These are phyloP conservation scores for Enteromius paludinosus DNA, from an alignment of 2,797 vertebrate genomes.

Conservation along the genomic window DNA sequence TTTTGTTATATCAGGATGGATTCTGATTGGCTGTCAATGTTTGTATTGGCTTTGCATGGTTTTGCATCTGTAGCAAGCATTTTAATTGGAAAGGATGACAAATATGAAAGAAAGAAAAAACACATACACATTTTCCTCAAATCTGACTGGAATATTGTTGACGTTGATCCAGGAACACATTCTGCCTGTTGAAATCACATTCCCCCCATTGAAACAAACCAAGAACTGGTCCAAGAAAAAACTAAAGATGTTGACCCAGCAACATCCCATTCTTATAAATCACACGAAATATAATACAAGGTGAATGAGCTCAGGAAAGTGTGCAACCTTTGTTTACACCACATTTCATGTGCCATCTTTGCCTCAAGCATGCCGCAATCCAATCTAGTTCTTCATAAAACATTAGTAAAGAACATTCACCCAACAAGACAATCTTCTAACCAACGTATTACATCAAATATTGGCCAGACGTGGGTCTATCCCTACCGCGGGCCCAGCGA, in stretches of 20 bases:
- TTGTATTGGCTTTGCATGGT: too few relatives aligned
- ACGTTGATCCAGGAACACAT: neutral
- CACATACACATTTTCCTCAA: neutral
- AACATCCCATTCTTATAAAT: conserved; percentile 9
- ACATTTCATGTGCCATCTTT: neutral
- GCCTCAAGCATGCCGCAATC: neutral
- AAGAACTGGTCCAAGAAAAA: neutral
- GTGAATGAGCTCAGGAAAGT: conserved; percentile 5
- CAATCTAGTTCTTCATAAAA: conserved; percentile 16
- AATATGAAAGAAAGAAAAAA: too few relatives aligned
- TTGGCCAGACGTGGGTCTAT: neutral
- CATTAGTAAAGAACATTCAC: conserved; percentile 15
- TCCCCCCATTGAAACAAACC: neutral
- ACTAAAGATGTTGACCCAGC: neutral
- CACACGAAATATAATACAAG: neutral
- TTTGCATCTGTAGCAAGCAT: too few relatives aligned
- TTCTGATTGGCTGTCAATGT: too few relatives aligned
- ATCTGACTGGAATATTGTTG: neutral
- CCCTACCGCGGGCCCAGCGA: neutral
- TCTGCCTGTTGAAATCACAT: neutral
- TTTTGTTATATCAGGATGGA: too few relatives aligned
- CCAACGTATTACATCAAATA: neutral
- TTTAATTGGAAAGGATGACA: too few relatives aligned
- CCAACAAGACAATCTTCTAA: conserved; percentile 17
- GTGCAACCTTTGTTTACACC: conserved; percentile 16